Conservation (phyloP, 2,113 vertebrate genomes). For the Chionodraco myersi region DNA sequence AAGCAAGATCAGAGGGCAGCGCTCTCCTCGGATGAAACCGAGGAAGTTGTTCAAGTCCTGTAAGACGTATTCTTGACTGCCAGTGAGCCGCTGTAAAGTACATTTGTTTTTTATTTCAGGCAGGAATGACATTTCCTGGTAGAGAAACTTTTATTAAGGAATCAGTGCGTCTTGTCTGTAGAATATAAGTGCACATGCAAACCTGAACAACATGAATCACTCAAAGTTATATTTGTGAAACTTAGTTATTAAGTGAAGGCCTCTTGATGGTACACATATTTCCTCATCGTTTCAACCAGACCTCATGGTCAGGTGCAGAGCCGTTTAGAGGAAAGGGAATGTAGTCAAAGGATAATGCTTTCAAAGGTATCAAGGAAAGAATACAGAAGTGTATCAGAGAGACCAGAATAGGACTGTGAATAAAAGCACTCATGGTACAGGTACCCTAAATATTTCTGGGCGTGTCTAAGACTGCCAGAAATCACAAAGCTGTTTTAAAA, state of each 20-base stretch:
- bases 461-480: not conserved
- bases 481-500: not conserved
- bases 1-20: slow-evolving; percentile 54
- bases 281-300: not conserved
- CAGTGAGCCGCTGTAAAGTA: not conserved
- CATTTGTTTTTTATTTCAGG: not conserved
- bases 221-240: not conserved
- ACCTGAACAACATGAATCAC: not conserved
- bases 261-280: not conserved
- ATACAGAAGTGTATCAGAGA: slow-evolving; percentile 2
- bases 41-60: slow-evolving; percentile 80
- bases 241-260: not conserved
- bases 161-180: not conserved
- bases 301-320: slow-evolving; percentile 18
- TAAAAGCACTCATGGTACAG: slow-evolving; percentile 21
- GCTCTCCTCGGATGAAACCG: slow-evolving; percentile 75
- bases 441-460: slow-evolving; percentile 1
- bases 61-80: slow-evolving; percentile 39
- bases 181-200: not conserved
- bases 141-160: not conserved
- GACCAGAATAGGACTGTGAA: slow-evolving; percentile 23
- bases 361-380: slow-evolving; percentile 7
- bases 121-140: not conserved
- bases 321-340: slow-evolving; percentile 25
- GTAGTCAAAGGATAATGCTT: not conserved